phyloP scores from a whole-genome alignment of 1,140 invertebrate species.

The Mizuhopecten yessoensis region DNA sequence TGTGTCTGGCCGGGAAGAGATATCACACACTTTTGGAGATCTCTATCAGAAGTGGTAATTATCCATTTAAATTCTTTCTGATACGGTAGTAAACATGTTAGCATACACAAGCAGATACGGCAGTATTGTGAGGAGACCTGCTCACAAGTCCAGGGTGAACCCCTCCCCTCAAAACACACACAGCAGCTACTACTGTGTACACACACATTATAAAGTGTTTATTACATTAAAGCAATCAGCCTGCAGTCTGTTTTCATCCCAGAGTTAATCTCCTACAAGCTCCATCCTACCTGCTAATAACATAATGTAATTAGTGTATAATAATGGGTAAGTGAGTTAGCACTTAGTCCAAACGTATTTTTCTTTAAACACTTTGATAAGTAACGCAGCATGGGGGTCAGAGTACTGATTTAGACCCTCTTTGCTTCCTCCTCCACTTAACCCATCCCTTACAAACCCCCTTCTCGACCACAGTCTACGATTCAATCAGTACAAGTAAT shows the following conservation, averaged over 20 bases:
- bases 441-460: not conserved
- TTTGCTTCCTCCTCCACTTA: not conserved
- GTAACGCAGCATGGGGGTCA: not conserved
- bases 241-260: not conserved
- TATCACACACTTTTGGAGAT: not conserved
- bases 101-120: no score
- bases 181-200: not conserved
- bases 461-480: not conserved
- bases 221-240: not conserved
- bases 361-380: not conserved
- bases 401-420: not conserved
- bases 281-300: not conserved
- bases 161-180: not conserved
- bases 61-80: slow-evolving; percentile 35
- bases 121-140: no score
- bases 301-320: not conserved
- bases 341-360: not conserved
- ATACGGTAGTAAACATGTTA: not conserved
- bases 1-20: not conserved
- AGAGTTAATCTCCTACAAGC: not conserved
- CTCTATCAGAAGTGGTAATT: not conserved
- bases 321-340: not conserved
- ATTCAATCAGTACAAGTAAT: not conserved
- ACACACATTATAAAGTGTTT: not conserved
- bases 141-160: no score